Evolutionary conservation across 2,113 vertebrate species (phyloP).

Genomic region (Sakesphorus luctuosus): DNA sequence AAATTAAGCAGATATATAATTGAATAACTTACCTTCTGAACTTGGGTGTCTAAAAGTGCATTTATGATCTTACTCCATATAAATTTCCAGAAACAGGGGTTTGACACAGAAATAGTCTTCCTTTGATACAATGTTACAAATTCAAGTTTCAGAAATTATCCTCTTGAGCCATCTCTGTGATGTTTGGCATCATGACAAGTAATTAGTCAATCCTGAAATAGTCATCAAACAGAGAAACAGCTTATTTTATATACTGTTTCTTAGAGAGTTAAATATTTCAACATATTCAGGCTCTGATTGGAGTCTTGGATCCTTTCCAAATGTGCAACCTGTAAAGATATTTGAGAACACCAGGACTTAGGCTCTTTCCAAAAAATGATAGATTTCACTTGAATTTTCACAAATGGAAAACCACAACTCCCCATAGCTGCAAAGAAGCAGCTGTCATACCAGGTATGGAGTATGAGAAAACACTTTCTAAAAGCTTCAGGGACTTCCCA

Average conservation of each 20-base stretch:
- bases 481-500: constrained; percentile 71
- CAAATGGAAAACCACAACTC: constrained; percentile 75
- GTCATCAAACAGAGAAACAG: constrained; percentile 67
- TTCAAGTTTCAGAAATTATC: constrained; percentile 66
- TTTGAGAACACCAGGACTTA: constrained; percentile 73
- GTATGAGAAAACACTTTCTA: constrained; percentile 74
- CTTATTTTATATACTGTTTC: constrained; percentile 75
- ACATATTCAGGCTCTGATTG: constrained; percentile 70
- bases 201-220: constrained; percentile 76
- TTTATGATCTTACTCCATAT: constrained; percentile 55
- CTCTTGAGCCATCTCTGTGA: constrained; percentile 58
- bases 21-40: constrained; percentile 19
- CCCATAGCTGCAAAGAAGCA: constrained; percentile 69
- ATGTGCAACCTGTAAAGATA: constrained; percentile 77
- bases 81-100: constrained; percentile 48
- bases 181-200: constrained; percentile 65
- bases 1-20: background rate
- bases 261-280: constrained; percentile 76
- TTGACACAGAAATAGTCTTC: constrained; percentile 57
- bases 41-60: constrained; percentile 47
- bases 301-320: constrained; percentile 73
- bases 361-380: constrained; percentile 68
- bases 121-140: constrained; percentile 63
- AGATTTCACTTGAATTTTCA: constrained; percentile 76
- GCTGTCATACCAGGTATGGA: constrained; percentile 70